These are phyloP conservation scores for Channa striata DNA, from an alignment of 2,797 vertebrate species.

Conservation along the genomic window DNA sequence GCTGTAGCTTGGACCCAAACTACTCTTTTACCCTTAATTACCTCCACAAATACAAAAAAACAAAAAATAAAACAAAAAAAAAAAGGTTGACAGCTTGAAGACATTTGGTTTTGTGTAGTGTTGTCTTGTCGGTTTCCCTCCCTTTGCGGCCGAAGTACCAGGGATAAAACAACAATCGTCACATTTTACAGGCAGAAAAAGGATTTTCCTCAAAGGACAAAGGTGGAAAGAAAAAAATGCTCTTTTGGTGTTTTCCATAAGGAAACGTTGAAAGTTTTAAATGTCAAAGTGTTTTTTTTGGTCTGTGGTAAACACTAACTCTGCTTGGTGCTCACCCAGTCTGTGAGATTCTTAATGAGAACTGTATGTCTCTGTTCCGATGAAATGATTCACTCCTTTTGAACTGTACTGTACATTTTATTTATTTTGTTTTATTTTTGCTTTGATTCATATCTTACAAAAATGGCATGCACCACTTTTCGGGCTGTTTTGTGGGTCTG, in stretches of 20 bases:
- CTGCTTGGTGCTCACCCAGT: slow-evolving; percentile 85
- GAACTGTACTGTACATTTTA: slow-evolving; percentile 77
- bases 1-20: slow-evolving; percentile 82
- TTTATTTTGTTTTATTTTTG: slow-evolving; percentile 71
- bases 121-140: slow-evolving; percentile 58
- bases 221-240: slow-evolving; percentile 29
- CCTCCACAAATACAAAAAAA: slow-evolving; percentile 53
- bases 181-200: slow-evolving; percentile 19
- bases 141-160: slow-evolving; percentile 35
- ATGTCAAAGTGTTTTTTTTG: slow-evolving; percentile 18
- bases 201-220: slow-evolving; percentile 50
- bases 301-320: slow-evolving; percentile 73
- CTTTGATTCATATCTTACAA: slow-evolving; percentile 39
- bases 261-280: slow-evolving; percentile 41
- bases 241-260: slow-evolving; percentile 39
- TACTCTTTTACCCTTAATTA: slow-evolving; percentile 60
- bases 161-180: slow-evolving; percentile 36
- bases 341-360: slow-evolving; percentile 71
- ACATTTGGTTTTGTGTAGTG: slow-evolving; percentile 70
- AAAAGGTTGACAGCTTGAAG: slow-evolving; percentile 66
- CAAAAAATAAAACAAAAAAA: slow-evolving; percentile 26
- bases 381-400: slow-evolving; percentile 74
- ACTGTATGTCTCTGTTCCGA: slow-evolving; percentile 67
- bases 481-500: slow-evolving; percentile 55
- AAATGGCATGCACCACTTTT: slow-evolving; percentile 84